Base-by-base conservation (phyloP, 2,113 vertebrate species). In the Catharus minimus region DNA sequence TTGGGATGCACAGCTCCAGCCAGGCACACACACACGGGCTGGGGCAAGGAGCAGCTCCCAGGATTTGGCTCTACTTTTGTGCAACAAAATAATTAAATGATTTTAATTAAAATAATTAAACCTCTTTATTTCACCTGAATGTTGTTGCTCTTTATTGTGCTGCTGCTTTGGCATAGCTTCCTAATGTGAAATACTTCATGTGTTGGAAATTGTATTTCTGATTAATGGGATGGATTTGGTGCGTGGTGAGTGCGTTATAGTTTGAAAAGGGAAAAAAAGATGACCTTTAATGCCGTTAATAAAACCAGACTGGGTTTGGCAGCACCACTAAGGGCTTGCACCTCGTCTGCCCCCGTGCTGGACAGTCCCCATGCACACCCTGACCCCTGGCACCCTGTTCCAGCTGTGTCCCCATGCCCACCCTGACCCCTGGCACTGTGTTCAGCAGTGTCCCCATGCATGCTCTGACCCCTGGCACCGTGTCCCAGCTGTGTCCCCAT, bases 171-270 rank as follows among this genome's bases (percentile, higher is more conserved):
- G 57, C 5, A 0, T 5, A 0, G 0, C 82, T 86, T 33, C 60
- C 67, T 28, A 50, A 27, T 50, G 49, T 50, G 49, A 60, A 83
- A 86, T 72, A 49, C 44, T 89, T 55, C 16, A 75, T 26, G 39
- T 13, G 24, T 5, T 56, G 66, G 53, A 74, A 88, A 72, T 30
- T 4, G 53, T 71, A 5, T 13, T 81, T 88, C 46, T 65, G 47
- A 74, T 73, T 5, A 47, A 61, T 2, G 30, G 1, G 33, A 32
- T 19, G 39, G 23, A 4, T 57, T 72, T 61, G 32, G 46, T 18
- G 27, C 0, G 0, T 7, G 36, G 8, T 10, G 16, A 0, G 1
- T 4, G 21, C 0, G 10, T 27, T 43, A 19, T 3, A 0, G 3
- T 23, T 47, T 11, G 15, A 21, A 36, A 69, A 47, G 22, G 36